Conservation (phyloP, 1,140 invertebrate species). For the Coenobita brevimanus region DNA sequence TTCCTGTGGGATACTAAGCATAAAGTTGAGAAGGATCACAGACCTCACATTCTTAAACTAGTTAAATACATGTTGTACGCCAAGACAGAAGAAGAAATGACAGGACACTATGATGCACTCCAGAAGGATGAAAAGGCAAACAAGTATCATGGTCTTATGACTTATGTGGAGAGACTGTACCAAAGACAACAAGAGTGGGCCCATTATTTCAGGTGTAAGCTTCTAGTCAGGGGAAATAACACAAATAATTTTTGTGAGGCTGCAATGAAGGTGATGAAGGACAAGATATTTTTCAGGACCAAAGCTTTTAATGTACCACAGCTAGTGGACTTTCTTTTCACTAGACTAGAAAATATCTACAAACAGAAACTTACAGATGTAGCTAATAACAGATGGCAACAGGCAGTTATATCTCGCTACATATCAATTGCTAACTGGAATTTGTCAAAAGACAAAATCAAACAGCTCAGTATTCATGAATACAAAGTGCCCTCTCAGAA, state of each 20-base stretch:
- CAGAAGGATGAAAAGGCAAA: background rate
- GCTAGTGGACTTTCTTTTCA: constrained; percentile 22
- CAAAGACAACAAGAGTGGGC: background rate
- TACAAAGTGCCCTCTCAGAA: constrained; percentile 10
- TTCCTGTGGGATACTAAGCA: background rate
- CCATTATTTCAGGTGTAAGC: background rate
- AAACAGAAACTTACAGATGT: constrained; percentile 8
- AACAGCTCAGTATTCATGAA: background rate
- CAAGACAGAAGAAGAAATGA: background rate
- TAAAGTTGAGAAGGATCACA: background rate
- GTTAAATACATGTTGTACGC: constrained; percentile 7
- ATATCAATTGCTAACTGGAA: background rate
- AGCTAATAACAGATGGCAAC: constrained; percentile 4
- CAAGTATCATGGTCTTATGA: background rate
- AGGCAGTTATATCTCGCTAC: background rate
- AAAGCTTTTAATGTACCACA: background rate
- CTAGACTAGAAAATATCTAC: background rate
- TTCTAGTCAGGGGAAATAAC: background rate
- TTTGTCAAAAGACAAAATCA: background rate
- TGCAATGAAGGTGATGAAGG: background rate
- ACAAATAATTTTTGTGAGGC: constrained; percentile 9
- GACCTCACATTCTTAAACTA: background rate
- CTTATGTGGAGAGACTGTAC: background rate
- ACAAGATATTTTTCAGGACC: background rate
- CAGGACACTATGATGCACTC: background rate